Evolutionary conservation across 2,113 vertebrate species (phyloP).

Genomic region (Muntiacus muntjak): DNA sequence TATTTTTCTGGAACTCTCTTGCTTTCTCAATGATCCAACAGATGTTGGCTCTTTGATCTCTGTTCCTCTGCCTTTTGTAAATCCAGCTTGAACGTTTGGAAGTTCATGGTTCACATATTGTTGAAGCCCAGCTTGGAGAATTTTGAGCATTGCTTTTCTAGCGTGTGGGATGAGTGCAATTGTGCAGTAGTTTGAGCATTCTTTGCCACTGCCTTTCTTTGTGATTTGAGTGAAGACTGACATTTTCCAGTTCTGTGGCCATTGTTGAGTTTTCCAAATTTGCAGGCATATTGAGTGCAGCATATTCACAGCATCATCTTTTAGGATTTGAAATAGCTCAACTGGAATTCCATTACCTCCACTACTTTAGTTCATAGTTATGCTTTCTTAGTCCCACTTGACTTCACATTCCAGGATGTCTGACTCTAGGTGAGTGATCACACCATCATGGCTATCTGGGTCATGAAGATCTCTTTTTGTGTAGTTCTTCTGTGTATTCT

Average conservation of each 20-base stretch:
- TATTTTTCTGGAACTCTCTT: background rate
- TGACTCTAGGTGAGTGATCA: background rate
- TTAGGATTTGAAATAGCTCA: background rate
- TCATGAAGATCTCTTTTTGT: background rate
- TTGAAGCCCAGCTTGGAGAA: background rate
- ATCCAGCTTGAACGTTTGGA: background rate
- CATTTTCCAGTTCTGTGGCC: background rate
- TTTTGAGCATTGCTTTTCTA: background rate
- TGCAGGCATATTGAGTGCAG: background rate
- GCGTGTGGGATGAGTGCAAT: background rate
- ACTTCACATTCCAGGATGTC: background rate
- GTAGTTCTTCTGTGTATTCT: background rate
- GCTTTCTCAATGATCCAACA: accelerated
- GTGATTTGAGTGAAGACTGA: background rate
- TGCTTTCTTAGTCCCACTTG: background rate
- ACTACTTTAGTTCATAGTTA: background rate
- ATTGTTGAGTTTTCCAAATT: background rate
- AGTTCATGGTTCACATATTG: background rate
- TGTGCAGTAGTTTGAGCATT: background rate
- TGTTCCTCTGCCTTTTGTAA: background rate
- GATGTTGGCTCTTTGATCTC: background rate
- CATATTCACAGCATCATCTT: background rate
- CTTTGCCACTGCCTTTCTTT: background rate
- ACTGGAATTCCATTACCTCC: background rate
- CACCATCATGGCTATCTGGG: background rate